Conservation (phyloP, 2,113 vertebrate genomes). For the Leucosticte australis region DNA sequence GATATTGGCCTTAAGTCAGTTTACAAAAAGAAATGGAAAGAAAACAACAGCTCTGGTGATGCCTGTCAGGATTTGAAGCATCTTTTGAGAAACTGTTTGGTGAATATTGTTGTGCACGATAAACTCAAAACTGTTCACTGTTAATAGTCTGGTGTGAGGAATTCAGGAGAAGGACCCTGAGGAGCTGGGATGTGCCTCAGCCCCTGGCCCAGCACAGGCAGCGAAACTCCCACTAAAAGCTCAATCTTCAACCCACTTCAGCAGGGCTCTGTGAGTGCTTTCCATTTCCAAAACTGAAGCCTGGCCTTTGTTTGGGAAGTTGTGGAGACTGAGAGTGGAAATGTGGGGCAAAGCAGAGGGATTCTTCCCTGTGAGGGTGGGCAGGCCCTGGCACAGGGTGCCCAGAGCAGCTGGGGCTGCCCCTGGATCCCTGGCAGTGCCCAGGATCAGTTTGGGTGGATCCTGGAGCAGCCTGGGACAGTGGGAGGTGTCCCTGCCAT, state of each 20-base stretch:
- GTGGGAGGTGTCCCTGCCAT: not conserved
- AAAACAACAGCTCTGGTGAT: constrained; percentile 37
- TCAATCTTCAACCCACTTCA: not conserved
- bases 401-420: not conserved
- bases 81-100: constrained; percentile 5
- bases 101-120: not conserved
- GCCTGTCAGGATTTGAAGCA: constrained; percentile 12
- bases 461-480: not conserved
- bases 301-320: not conserved
- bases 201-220: not conserved
- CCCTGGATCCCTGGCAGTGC: not conserved
- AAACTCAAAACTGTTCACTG: not conserved
- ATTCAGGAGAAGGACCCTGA: not conserved
- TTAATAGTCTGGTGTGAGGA: not conserved
- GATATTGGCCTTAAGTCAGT: constrained; percentile 62
- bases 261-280: fast-evolving
- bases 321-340: not conserved
- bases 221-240: not conserved
- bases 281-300: fast-evolving
- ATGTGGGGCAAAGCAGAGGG: not conserved
- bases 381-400: not conserved
- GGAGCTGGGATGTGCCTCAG: not conserved
- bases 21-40: constrained; percentile 53
- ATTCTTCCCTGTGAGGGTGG: not conserved
- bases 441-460: fast-evolving